Evolutionary conservation across 2,888 invertebrate species (phyloP), one percentile per base, ranked within the genome.

Genomic region (Elmis aenea): DNA sequence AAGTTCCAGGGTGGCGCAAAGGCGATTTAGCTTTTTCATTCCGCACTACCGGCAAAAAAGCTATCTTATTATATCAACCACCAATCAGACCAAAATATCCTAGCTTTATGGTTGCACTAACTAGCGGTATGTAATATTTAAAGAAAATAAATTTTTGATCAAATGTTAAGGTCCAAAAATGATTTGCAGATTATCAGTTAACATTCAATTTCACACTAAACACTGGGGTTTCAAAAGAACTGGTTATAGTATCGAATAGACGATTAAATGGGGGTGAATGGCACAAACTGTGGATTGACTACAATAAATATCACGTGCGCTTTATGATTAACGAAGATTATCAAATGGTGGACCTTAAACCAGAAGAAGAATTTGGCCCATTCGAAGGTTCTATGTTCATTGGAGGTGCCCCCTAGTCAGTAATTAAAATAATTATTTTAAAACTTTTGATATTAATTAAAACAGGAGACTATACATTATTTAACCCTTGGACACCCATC

Each of bases 231-330:
- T 83, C 84, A 27, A 79, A 86, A 48, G 86, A 85, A 60, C 70
- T 90, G 39, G 87, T 85, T 25, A 86, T 94, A 43, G 83, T 83
- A 58, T 90, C 90, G 2, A 79, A 82, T 48, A 73, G 85, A 26
- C 82, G 84, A 60, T 72, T 95, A 27, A 93, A 92, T 62, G 86
- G 87, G 30, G 94, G 93, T 1, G 90, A 92, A 63, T 94, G 94
- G 95, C 94, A 95, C 66, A 90, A 92, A 69, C 83, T 94, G 47
- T 89, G 89, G 87, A 89, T 95, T 43, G 93, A 94, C 70, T 91
- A 92, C 63, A 92, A 93, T 68, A 84, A 87, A 62, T 88, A 92
- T 66, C 93, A 93, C 64, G 90, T 93, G 18, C 72, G 92, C 45
- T 90, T 93, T 61, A 91, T 91, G 84, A 83, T 93, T 48, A 93